Base-by-base conservation (phyloP, 2,797 vertebrate species). In the Graptemys geographica region DNA sequence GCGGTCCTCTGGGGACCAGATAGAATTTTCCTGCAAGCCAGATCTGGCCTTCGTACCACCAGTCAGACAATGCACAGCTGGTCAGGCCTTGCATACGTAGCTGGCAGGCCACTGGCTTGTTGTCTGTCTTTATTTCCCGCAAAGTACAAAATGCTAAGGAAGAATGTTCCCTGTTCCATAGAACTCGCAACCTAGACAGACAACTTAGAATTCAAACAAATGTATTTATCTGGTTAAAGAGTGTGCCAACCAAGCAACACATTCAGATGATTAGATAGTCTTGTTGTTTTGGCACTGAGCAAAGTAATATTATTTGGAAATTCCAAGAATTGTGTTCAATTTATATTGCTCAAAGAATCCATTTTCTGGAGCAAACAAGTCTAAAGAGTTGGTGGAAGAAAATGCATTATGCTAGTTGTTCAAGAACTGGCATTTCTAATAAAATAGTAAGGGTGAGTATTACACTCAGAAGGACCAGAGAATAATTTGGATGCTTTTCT, bases 391-490 rank as follows among this genome's bases (percentile, higher is more conserved):
- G 41, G 65, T 69, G n/a, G 21, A 89, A 81, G 18, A 28, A 89
- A 81, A 28, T 28, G 74, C 41, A 7, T 0, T 31, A 51, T 4
- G 31, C 81, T 11, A 7, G 0, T 83, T 89, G 4, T 59, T 92
- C 37, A 84, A 78, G 47, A 88, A 62, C 23, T 52, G 16, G 31
- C 1, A 1, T 1, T 80, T 94, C 13, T 84, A n/a, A 8, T 7
- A 76, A 31, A 89, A 76, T 76, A n/a, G 6, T 82, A 93, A 53
- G 8, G 10, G 0, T 3, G 1, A 86, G 74, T 72, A 28, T 76
- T 76, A 76, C 37, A 44, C 41, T 76, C 23, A 15, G 41, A 4
- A 47, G 11, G 12, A 47, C 23, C 41, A 47, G 25, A 76, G 74
- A 47, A 47, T 76, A 47, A 47, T 44, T 69, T 69, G 19, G 18